These are phyloP conservation scores for Lathamus discolor DNA, from an alignment of 2,113 vertebrate genomes.

Conservation along the genomic window DNA sequence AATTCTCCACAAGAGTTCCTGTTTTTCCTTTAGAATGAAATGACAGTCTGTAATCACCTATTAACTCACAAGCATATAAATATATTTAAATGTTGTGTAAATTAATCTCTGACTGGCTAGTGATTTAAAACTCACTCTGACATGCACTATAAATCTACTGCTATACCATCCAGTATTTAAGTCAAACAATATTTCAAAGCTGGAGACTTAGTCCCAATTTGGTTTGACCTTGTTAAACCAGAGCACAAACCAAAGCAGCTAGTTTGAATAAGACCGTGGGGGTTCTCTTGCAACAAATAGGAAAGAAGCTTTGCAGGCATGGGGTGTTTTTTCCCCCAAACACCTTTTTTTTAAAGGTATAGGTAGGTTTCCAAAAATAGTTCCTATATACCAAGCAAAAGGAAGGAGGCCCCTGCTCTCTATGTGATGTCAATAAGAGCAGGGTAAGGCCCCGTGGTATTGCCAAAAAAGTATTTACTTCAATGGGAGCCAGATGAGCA, in stretches of 20 bases:
- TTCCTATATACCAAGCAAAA: not conserved
- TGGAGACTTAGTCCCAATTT: not conserved
- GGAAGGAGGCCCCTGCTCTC: not conserved
- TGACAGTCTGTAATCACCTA: not conserved
- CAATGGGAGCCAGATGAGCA: not conserved
- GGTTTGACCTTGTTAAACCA: not conserved
- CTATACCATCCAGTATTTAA: not conserved
- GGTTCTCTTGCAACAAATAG: not conserved
- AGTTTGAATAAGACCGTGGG: not conserved
- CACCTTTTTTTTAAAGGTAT: not conserved
- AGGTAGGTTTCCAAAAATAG: not conserved
- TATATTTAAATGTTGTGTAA: not conserved
- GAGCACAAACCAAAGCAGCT: not conserved
- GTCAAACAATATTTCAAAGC: not conserved
- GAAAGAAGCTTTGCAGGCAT: not conserved
- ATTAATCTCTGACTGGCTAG: not conserved
- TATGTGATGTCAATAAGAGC: not conserved
- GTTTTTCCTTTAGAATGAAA: not conserved
- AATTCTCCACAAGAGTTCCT: not conserved
- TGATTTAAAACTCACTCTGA: not conserved
- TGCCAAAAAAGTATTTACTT: not conserved
- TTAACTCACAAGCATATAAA: not conserved
- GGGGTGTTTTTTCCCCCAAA: not conserved
- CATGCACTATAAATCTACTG: not conserved
- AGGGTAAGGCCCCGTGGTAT: not conserved